A percentile compares a stretch with the other conserved stretches of the same genome.
Evolutionary conservation across 2,797 vertebrate genomes (phyloP).

Genomic region (Centropyge bicolor): DNA sequence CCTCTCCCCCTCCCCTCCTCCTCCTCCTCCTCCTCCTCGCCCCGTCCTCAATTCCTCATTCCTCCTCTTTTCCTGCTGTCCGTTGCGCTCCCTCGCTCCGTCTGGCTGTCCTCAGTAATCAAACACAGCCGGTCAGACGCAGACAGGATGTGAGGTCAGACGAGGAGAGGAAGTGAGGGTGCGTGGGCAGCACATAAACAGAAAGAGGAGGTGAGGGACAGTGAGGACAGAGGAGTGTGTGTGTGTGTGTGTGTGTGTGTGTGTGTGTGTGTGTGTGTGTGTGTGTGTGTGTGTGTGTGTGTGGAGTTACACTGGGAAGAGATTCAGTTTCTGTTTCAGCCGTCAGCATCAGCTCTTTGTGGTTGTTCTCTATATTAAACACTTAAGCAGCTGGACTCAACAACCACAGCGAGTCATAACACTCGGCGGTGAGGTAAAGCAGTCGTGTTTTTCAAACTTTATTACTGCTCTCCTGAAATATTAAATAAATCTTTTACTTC

Average conservation of each 20-base stretch:
- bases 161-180: conserved; percentile 71
- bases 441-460: conserved; percentile 55
- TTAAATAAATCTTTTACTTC: conserved; percentile 42
- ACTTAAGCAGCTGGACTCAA: conserved; percentile 67
- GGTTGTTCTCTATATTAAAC: conserved; percentile 67
- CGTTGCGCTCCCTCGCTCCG: conserved; percentile 56
- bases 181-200: conserved; percentile 73
- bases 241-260: conserved; percentile 32
- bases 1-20: not conserved
- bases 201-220: conserved; percentile 46
- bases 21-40: too few species aligned
- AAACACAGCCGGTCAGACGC: conserved; percentile 71
- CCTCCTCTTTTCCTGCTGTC: conserved; percentile 54
- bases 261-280: conserved; percentile 22
- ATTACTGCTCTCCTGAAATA: conserved; percentile 52
- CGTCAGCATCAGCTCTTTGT: conserved; percentile 59
- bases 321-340: conserved; percentile 52
- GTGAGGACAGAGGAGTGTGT: conserved; percentile 33
- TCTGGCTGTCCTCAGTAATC: conserved; percentile 74
- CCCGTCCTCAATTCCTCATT: conserved; percentile 31
- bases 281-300: conserved; percentile 20
- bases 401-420: conserved; percentile 55
- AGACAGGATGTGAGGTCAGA: conserved; percentile 81
- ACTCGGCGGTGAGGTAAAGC: conserved; percentile 47
- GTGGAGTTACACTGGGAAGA: conserved; percentile 47